phyloP scores from a whole-genome alignment of 1,140 invertebrate species.

The Trachelipus rathkii region DNA sequence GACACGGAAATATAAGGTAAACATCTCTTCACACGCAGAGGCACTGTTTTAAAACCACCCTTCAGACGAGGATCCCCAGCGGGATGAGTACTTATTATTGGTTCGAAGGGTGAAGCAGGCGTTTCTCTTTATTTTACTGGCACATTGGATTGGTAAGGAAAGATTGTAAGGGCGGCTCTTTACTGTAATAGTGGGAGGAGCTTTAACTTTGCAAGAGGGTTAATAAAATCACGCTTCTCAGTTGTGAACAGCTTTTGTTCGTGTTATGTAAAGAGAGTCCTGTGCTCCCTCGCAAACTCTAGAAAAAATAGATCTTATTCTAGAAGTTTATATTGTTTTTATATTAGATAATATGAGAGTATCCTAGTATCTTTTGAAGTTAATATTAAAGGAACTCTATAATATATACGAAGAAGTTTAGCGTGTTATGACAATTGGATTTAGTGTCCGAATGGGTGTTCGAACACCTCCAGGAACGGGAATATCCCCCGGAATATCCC shows the following conservation, averaged over 20 bases:
- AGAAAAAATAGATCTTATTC: no score
- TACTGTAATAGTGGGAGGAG: neutral
- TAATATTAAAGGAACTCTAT: neutral
- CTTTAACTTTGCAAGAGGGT: neutral
- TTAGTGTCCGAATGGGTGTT: neutral
- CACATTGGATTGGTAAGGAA: neutral
- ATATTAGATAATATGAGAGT: no score
- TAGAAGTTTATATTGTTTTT: no score
- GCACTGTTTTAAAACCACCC: neutral
- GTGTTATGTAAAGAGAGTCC: neutral
- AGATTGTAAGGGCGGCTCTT: neutral
- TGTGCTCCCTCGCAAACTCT: neutral
- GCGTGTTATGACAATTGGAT: neutral
- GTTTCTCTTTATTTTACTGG: neutral
- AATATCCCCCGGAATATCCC: neutral
- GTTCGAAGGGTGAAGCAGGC: neutral
- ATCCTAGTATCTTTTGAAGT: neutral
- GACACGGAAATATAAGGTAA: slow-evolving; percentile 10
- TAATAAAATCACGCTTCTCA: neutral
- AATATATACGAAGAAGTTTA: neutral
- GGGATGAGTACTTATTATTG: neutral
- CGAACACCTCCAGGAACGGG: neutral
- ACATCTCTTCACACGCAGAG: slow-evolving; percentile 1
- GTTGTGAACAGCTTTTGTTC: neutral
- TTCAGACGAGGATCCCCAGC: neutral